Evolutionary conservation across 2,888 invertebrate species (phyloP).

Genomic region (Pheosia tremula): DNA sequence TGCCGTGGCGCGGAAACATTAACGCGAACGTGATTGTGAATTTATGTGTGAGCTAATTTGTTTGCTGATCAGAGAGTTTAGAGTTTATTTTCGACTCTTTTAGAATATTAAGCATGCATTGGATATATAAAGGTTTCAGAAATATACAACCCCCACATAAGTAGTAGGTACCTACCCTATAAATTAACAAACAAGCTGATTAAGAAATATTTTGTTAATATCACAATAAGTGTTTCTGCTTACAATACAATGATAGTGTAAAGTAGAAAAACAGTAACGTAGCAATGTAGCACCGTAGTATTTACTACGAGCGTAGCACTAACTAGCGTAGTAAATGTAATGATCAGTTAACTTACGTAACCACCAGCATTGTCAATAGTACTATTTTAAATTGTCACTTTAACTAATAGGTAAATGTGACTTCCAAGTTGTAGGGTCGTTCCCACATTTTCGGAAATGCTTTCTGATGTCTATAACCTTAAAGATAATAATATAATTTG

Average conservation of each 20-base stretch:
- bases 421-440: not conserved
- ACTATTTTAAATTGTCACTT: too few species aligned
- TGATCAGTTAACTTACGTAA: not conserved
- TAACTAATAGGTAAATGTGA: not conserved
- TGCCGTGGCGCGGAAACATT: slow-evolving; percentile 17
- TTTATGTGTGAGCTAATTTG: slow-evolving; percentile 22
- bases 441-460: too few species aligned
- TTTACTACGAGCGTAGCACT: not conserved
- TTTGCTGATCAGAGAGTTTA: slow-evolving; percentile 6
- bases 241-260: too few species aligned
- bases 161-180: too few species aligned
- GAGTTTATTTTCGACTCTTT: not conserved
- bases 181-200: too few species aligned
- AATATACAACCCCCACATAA: too few species aligned
- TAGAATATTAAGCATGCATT: not conserved
- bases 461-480: too few species aligned
- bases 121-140: too few species aligned
- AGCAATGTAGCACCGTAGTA: slow-evolving; percentile 7
- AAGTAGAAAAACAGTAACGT: not conserved
- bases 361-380: too few species aligned
- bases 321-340: not conserved
- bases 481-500: too few species aligned
- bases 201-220: too few species aligned
- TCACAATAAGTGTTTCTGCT: too few species aligned
- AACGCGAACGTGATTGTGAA: slow-evolving; percentile 11